These are phyloP conservation scores for Cathartes aura DNA, from an alignment of 2,113 vertebrate species.

Conservation along the genomic window DNA sequence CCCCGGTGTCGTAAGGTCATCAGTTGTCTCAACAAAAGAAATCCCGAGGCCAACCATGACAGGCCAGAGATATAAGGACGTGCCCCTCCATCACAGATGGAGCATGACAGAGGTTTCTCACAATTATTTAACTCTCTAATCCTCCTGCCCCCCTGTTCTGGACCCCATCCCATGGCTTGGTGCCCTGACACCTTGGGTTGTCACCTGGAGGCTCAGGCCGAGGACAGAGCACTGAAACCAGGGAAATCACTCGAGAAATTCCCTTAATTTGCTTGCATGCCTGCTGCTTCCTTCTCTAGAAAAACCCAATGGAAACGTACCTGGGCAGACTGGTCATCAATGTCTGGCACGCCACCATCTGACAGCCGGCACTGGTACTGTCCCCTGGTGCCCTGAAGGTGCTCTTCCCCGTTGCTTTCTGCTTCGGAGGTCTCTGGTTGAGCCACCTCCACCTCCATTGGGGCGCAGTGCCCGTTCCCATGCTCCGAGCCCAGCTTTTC, in stretches of 20 bases:
- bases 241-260: neutral
- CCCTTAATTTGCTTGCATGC: fast-evolving
- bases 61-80: neutral
- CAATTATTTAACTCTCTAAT: neutral
- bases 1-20: neutral
- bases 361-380: conserved; percentile 71
- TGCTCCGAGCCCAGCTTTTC: conserved; percentile 40
- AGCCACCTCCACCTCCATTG: conserved; percentile 72
- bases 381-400: neutral
- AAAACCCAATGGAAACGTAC: conserved; percentile 63
- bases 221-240: neutral
- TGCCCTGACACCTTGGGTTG: neutral
- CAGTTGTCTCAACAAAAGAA: neutral
- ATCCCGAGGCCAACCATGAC: neutral
- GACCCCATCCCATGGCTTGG: fast-evolving
- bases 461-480: conserved; percentile 68
- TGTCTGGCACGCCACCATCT: conserved; percentile 74
- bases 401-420: conserved; percentile 32
- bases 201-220: neutral
- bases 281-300: neutral
- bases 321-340: conserved; percentile 78
- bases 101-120: neutral
- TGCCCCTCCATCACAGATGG: neutral
- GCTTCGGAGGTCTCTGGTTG: conserved; percentile 61
- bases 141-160: neutral